These are phyloP conservation scores for Sphaeramia orbicularis DNA, from an alignment of 2,797 vertebrate genomes.

Conservation along the genomic window DNA sequence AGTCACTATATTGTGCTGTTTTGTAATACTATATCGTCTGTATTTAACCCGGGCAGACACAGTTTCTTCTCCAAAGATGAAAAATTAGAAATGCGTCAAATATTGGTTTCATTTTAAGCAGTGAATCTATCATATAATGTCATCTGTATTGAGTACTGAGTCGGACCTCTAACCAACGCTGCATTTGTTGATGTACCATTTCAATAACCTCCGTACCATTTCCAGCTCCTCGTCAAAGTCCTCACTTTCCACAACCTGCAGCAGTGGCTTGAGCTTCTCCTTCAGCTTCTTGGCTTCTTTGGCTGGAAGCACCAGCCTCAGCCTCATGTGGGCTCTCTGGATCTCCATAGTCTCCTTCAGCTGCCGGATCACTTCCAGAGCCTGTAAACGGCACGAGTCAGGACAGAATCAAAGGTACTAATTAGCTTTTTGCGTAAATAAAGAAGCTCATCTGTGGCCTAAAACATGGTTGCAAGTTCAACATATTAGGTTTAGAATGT, in stretches of 20 bases:
- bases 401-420: too few species aligned
- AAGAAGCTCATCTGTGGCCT: too few species aligned
- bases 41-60: too few species aligned
- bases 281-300: slow-evolving; percentile 96
- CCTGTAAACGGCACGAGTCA: slow-evolving; percentile 74
- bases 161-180: background rate
- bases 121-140: too few species aligned
- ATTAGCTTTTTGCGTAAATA: too few species aligned
- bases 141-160: background rate
- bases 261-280: slow-evolving; percentile 93
- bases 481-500: too few species aligned
- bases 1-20: too few species aligned
- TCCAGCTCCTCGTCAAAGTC: slow-evolving; percentile 94
- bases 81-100: too few species aligned
- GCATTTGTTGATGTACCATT: background rate
- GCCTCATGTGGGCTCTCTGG: slow-evolving; percentile 96
- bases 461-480: too few species aligned
- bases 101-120: too few species aligned
- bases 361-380: slow-evolving; percentile 95
- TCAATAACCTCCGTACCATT: slow-evolving; percentile 83
- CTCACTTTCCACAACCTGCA: slow-evolving; percentile 94
- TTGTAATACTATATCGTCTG: too few species aligned
- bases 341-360: slow-evolving; percentile 96
- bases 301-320: slow-evolving; percentile 89
- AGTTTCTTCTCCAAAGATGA: too few species aligned